A percentile compares a stretch with the other conserved stretches of the same genome.
Evolutionary conservation across 2,888 invertebrate genomes (phyloP).

Genomic region (Melanophora roralis): DNA sequence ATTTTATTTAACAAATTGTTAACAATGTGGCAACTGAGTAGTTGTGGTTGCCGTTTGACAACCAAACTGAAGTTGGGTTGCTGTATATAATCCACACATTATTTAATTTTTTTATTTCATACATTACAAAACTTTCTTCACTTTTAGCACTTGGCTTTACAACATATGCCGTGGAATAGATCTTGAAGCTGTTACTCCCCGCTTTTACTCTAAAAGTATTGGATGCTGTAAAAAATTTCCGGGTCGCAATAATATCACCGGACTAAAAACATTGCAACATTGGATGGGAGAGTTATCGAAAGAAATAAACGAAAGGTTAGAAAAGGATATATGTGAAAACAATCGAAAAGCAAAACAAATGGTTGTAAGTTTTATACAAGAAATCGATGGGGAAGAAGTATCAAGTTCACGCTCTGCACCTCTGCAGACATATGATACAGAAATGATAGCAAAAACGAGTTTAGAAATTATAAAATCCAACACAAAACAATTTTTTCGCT

Average conservation of each 20-base stretch:
- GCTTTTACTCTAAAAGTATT: conserved; percentile 93
- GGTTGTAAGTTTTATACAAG: conserved; percentile 84
- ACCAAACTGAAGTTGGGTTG: too few species aligned
- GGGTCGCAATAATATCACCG: conserved; percentile 85
- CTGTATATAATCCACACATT: too few species aligned
- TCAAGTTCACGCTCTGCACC: conserved; percentile 82
- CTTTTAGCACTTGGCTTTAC: conserved; percentile 85
- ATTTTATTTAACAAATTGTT: too few species aligned
- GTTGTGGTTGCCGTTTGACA: too few species aligned
- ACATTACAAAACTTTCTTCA: neutral
- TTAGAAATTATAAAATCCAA: conserved; percentile 83
- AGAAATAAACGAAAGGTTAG: conserved; percentile 90
- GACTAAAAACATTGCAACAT: conserved; percentile 82
- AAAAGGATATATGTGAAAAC: conserved; percentile 88
- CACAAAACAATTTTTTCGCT: conserved; percentile 74
- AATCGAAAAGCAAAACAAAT: conserved; percentile 87
- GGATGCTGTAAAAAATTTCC: conserved; percentile 97
- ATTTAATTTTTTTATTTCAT: neutral
- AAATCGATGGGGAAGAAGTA: conserved; percentile 79
- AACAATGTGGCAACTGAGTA: too few species aligned
- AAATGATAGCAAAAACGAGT: conserved; percentile 82
- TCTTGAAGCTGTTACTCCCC: conserved; percentile 88
- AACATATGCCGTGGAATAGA: conserved; percentile 92
- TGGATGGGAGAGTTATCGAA: conserved; percentile 89
- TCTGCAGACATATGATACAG: conserved; percentile 82